Conservation (phyloP, 2,113 vertebrate species). For the Caloenas nicobarica region DNA sequence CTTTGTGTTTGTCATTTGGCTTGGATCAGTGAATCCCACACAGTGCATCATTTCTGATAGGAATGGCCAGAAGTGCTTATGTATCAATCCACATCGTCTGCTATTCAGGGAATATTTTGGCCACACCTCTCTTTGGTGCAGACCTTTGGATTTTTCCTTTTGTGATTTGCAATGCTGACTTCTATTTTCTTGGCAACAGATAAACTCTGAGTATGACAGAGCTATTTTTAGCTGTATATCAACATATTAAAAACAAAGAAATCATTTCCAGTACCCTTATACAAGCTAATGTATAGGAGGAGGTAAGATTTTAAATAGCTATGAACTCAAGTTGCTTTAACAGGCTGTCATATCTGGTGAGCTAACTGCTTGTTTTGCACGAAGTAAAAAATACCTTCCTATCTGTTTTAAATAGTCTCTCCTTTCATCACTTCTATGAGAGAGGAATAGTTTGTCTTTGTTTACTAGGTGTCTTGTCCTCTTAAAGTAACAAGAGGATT, state of each 20-base stretch:
- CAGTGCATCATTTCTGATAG: constrained; percentile 37
- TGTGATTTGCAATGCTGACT: not conserved
- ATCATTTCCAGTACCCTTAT: not conserved
- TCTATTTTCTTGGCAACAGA: not conserved
- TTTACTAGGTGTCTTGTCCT: constrained; percentile 28
- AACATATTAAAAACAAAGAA: constrained; percentile 17
- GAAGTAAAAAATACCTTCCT: constrained; percentile 30
- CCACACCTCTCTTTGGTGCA: not conserved
- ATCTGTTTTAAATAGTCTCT: constrained; percentile 43
- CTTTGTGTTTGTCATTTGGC: constrained; percentile 57
- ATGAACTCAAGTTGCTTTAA: not conserved
- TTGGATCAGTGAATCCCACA: constrained; percentile 50
- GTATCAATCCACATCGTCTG: not conserved
- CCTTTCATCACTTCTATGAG: constrained; percentile 42
- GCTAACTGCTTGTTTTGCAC: not conserved
- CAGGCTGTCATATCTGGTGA: not conserved
- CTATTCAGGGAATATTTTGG: constrained; percentile 11
- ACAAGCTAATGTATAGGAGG: not conserved
- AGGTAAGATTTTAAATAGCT: not conserved
- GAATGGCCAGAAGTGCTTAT: constrained; percentile 32
- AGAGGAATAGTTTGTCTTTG: constrained; percentile 60
- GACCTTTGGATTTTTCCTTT: not conserved
- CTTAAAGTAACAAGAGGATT: constrained; percentile 12
- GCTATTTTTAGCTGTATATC: not conserved
- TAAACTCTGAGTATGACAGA: not conserved